Conservation (phyloP, 2,888 invertebrate species). For the Nipponacmea schrenckii region DNA sequence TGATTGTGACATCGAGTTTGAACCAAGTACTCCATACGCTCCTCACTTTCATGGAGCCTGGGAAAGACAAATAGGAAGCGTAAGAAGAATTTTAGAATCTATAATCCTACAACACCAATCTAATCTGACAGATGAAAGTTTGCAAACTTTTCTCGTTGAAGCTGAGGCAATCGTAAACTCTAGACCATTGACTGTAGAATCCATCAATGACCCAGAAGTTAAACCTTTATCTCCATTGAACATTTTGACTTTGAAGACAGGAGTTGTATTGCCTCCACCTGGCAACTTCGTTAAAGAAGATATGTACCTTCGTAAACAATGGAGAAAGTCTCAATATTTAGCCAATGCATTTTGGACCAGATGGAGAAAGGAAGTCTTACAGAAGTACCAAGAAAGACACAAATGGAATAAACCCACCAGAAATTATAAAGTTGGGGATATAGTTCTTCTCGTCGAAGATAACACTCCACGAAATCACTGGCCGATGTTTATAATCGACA, state of each 20-base stretch:
- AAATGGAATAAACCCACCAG: conserved; percentile 30
- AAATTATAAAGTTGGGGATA: conserved; percentile 32
- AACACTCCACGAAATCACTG: conserved; percentile 30
- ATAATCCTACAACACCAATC: conserved; percentile 19
- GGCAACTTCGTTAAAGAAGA: conserved; percentile 32
- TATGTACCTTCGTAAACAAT: conserved; percentile 32
- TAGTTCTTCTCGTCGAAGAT: conserved; percentile 37
- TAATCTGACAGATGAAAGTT: conserved; percentile 24
- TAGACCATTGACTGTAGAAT: conserved; percentile 30
- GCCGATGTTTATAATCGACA: conserved; percentile 25
- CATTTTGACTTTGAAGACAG: conserved; percentile 22
- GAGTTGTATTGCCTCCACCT: conserved; percentile 6
- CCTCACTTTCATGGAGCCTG: conserved; percentile 47
- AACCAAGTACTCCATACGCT: conserved; percentile 39
- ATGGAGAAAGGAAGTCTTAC: conserved; percentile 36
- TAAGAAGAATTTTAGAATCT: conserved; percentile 30
- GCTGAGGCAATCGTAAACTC: conserved; percentile 30
- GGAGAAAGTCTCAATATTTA: conserved; percentile 34
- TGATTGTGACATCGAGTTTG: conserved; percentile 26
- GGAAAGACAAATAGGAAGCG: conserved; percentile 44
- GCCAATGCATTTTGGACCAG: conserved; percentile 41
- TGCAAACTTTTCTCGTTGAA: conserved; percentile 31
- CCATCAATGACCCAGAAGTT: neutral
- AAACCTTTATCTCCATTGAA: conserved; percentile 29
- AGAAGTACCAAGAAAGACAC: conserved; percentile 24